Evolutionary conservation across 1,140 invertebrate genomes (phyloP), one percentile per base, ranked within the genome.

Genomic region (Drosophila bifasciata): DNA sequence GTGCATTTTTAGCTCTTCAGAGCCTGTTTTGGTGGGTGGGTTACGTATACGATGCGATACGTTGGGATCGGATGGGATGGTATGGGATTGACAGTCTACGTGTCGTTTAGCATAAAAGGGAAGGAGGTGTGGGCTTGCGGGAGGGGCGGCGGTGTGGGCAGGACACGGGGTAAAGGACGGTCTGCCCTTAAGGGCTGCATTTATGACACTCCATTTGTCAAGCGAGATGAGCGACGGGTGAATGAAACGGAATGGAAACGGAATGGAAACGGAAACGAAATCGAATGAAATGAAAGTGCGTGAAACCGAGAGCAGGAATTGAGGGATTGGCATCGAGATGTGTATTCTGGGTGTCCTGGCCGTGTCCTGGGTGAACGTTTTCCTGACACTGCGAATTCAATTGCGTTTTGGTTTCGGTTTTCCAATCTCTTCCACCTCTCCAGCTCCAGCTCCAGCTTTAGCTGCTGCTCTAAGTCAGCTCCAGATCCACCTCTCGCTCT

Each of bases 151-250:
- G n/a, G n/a, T n/a, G 6, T 2, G 6, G n/a, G 15, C 15, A 21
- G 28, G 36, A 40, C 45, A 13, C 44, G 11, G 41, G 15, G 40
- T 9, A 7, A 5, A 25, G 43, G 25, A 11, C 17, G 16, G 71
- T 53, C 60, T 81, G 71, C 78, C 81, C 84, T 86, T 79, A 85
- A 89, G 84, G 84, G 84, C 85, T 89, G 79, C 84, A 89, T 89
- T 89, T 89, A 89, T 89, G 84, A 89, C 84, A 89, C 85, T 89
- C 84, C 84, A 89, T 89, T 89, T 89, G 84, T 89, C 84, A 89
- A 71, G 85, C 76, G 84, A 86, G 32, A 77, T 77, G 80, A 81
- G 75, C 84, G 84, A 70, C 62, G 51, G 68, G 68, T 79, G 71
- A 71, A 67, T 73, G 58, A 83, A 72, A 73, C 61, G 64, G 46